Base-by-base conservation (phyloP, 2,113 vertebrate genomes). In the Mobula hypostoma region DNA sequence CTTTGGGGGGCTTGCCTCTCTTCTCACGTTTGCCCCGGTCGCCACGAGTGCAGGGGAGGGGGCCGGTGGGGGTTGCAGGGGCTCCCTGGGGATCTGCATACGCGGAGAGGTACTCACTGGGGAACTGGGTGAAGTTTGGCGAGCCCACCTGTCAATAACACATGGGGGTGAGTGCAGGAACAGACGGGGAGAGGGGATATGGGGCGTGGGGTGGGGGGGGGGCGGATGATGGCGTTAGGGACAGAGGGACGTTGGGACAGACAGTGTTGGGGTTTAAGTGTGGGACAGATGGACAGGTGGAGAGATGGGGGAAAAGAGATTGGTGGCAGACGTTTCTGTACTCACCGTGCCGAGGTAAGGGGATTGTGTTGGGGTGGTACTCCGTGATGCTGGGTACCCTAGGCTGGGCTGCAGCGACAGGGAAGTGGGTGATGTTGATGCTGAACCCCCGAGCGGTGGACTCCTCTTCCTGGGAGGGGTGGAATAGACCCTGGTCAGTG, bases 391-490 rank as follows among this genome's bases (percentile, higher is more conserved):
- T 2, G 76, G 5, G 27, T n/a, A 77, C 6, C 27, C 76, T 29
- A 77, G 29, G 76, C 27, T n/a, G 0, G 76, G 29, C 76, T 77
- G 76, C 27, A 77, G 76, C 6, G 7, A n/a, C 7, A 77, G 76
- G 1, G 76, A 77, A 1, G 76, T n/a, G 1, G 76, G 76, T 8
- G 76, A 77, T 7, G 76, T 27, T 5, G 76, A 77, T 0, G 96
- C 95, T 74, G 95, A 32, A 0, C 95, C 94, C 12, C 96, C 96
- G 27, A 96, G 94, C 0, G 95, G 96, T 68, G 96, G 96, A 77
- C 96, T 96, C 95, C 96, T 95, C 94, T 97, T 97, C 95, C 96
- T 97, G 56, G 17, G 56, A 36, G 48, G 92, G 7, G 21, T 74
- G 15, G 15, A 27, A 48, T 48, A 48, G 48, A 48, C 48, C 48